Evolutionary conservation across 2,888 invertebrate species (phyloP), one percentile per base, ranked within the genome.

Genomic region (Sinhomidia bicolor): DNA sequence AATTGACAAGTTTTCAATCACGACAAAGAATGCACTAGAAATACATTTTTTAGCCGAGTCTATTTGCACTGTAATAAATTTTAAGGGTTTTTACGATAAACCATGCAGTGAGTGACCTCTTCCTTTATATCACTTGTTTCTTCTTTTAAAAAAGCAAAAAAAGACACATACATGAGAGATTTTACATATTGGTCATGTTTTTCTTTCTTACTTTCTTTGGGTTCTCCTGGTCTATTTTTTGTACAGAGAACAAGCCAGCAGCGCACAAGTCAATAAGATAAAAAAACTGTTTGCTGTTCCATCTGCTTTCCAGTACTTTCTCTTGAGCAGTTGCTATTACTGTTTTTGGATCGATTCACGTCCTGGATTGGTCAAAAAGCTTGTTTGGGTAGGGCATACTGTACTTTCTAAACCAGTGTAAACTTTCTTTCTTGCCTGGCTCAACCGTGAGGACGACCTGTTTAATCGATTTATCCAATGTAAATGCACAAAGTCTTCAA

Each of bases 1-100:
- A 78, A 78, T 78, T 78, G 78, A 78, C 54, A 78, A 78, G 78
- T 78, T 78, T 78, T 85, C 85, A 85, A 85, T 65, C 51, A 85
- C 65, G 47, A 44, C 23, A 23, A 26, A 44, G 26, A 26, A 47
- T 71, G 74, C 74, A 74, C 65, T 84, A 44, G 47, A 44, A 17
- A 54, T 71, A 65, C 29, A 36, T 51, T 81, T 47, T n/a, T 36
- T 82, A 36, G 36, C 7, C 36, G 3, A 36, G 36, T 36, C 36
- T 36, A 36, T 84, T 84, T 84, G 76, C 44, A 26, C 51, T 85
- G 32, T 41, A 62, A 85, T 85, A 85, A 78, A 85, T 85, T 20
- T 62, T 47, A 44, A 71, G 68, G 68, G 65, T 65, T 65, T 41
- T 26, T 44, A 54, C 26, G 68, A 14, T 26, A 62, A 41, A 62